These are phyloP conservation scores for Polyommatus iphigenia DNA, from an alignment of 2,888 invertebrate genomes.

Conservation along the genomic window DNA sequence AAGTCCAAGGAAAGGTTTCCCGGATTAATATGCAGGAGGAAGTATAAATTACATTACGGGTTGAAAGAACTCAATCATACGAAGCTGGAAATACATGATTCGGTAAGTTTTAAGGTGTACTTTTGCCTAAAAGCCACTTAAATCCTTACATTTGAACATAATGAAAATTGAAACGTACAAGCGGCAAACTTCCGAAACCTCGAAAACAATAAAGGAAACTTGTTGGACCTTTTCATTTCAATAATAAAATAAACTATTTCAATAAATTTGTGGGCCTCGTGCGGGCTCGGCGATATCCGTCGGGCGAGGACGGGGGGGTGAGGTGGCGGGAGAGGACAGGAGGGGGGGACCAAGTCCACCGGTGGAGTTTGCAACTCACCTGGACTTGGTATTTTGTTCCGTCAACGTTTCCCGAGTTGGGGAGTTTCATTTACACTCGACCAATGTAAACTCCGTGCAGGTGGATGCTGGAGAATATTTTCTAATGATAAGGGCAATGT, in stretches of 20 bases:
- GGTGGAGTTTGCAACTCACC: background rate
- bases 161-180: background rate
- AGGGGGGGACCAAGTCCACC: background rate
- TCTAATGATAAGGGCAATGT: too few relatives aligned
- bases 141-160: background rate
- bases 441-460: background rate
- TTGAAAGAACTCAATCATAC: background rate
- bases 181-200: background rate
- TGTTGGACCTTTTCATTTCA: constrained; percentile 1
- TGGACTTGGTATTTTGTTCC: background rate
- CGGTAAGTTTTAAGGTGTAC: background rate
- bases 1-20: background rate
- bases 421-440: background rate
- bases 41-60: background rate
- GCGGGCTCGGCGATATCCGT: background rate
- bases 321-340: background rate
- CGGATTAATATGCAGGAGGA: background rate
- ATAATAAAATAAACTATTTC: constrained; percentile 19
- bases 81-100: background rate
- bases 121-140: background rate
- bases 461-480: background rate
- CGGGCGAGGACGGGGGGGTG: background rate
- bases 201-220: constrained; percentile 8
- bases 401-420: background rate
- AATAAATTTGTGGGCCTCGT: constrained; percentile 12